These are phyloP conservation scores for Sinosuthora webbiana DNA, from an alignment of 2,113 vertebrate species.

Conservation along the genomic window DNA sequence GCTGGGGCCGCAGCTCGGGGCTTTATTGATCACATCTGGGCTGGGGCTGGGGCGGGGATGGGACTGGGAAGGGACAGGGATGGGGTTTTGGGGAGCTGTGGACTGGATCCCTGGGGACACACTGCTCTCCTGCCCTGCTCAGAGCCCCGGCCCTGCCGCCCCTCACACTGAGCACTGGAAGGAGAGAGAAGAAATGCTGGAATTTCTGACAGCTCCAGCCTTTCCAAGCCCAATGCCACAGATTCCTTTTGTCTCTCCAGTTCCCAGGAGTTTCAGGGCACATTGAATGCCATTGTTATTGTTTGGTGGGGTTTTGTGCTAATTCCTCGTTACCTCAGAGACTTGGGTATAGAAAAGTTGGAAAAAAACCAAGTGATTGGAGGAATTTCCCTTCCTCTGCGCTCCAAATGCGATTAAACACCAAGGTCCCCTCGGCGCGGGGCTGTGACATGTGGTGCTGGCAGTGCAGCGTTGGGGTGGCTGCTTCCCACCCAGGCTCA, in stretches of 20 bases:
- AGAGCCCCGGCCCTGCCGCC: background rate
- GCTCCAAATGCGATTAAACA: background rate
- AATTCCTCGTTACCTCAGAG: constrained; percentile 17
- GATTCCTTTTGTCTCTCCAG: background rate
- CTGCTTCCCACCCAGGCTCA: background rate
- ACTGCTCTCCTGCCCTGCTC: background rate
- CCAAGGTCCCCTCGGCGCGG: background rate
- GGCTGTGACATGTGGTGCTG: background rate
- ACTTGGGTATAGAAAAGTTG: background rate
- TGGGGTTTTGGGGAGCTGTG: background rate
- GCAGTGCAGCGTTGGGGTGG: background rate
- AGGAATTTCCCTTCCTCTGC: background rate
- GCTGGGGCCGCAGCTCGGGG: background rate
- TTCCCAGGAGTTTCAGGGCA: background rate
- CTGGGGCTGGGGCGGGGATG: background rate
- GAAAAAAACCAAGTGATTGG: background rate
- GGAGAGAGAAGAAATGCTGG: background rate
- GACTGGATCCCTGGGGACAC: background rate
- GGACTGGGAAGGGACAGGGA: background rate
- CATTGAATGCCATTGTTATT: background rate
- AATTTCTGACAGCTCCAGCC: background rate
- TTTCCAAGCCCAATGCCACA: background rate
- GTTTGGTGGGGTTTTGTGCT: background rate
- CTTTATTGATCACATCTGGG: constrained; percentile 64
- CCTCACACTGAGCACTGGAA: fast-evolving